A percentile compares a stretch with the other conserved stretches of the same genome.
Conservation (phyloP, 2,797 vertebrate genomes). For the Argentina silus region DNA sequence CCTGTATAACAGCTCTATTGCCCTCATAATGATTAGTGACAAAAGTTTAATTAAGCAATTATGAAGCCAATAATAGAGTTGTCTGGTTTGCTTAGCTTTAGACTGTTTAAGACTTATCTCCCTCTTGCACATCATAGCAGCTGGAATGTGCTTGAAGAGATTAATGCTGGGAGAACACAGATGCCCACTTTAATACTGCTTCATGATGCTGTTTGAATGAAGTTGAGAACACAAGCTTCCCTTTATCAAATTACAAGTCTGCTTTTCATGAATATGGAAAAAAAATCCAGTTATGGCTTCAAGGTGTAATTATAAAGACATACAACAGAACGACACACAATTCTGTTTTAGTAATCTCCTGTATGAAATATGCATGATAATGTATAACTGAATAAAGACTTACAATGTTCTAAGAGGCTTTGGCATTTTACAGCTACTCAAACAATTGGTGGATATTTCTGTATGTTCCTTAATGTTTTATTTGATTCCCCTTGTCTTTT, state of each 20-base stretch:
- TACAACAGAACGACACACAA: slow-evolving; percentile 97
- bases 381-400: slow-evolving; percentile 96
- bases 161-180: slow-evolving; percentile 99
- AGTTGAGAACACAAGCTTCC: slow-evolving; percentile 98
- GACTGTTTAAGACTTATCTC: slow-evolving; percentile 99
- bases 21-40: slow-evolving; percentile 99
- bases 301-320: slow-evolving; percentile 99
- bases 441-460: slow-evolving; percentile 91
- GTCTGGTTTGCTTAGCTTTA: slow-evolving; percentile 99
- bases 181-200: slow-evolving; percentile 98
- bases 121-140: slow-evolving; percentile 98
- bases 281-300: slow-evolving; percentile 92
- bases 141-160: slow-evolving; percentile 99
- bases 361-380: slow-evolving; percentile 99
- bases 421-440: slow-evolving; percentile 90
- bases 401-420: slow-evolving; percentile 95
- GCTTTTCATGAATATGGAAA: slow-evolving; percentile 99
- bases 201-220: slow-evolving; percentile 96
- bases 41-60: slow-evolving; percentile 99
- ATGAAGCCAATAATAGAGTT: slow-evolving; percentile 99
- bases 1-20: slow-evolving; percentile 99
- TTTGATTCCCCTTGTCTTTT: slow-evolving; percentile 84
- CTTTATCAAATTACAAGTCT: slow-evolving; percentile 99
- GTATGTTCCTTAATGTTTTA: slow-evolving; percentile 87
- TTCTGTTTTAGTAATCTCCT: slow-evolving; percentile 95